Evolutionary conservation across 2,888 invertebrate species (phyloP).

Genomic region (Xanthorhoe spadicearia): DNA sequence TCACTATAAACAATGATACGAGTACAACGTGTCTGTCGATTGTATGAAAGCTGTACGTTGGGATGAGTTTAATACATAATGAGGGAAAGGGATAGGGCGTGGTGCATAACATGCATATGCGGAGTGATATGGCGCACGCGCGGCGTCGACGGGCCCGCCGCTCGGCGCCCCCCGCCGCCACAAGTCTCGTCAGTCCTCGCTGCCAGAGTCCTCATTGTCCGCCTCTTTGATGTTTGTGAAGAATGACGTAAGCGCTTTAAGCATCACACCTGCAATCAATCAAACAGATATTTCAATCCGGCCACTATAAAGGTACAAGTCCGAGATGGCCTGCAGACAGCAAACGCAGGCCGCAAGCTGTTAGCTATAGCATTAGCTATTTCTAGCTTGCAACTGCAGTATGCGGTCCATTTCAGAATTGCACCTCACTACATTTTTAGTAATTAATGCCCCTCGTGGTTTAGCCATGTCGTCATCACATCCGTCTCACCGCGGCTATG

Average conservation of each 20-base stretch:
- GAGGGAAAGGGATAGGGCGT: constrained; percentile 15
- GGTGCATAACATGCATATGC: constrained; percentile 10
- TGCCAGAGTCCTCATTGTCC: constrained; percentile 86
- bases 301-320: no score
- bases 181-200: constrained; percentile 77
- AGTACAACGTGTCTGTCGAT: constrained; percentile 53
- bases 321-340: no score
- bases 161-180: constrained; percentile 52
- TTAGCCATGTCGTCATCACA: no score
- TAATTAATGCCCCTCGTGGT: no score
- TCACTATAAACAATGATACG: constrained; percentile 52
- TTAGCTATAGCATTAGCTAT: no score
- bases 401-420: no score
- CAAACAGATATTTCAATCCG: no score
- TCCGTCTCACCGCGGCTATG: no score
- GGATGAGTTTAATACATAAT: constrained; percentile 10
- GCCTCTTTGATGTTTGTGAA: constrained; percentile 88
- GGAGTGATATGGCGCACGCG: constrained; percentile 47
- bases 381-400: no score
- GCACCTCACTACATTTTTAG: no score
- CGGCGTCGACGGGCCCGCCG: constrained; percentile 45
- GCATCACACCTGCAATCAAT: constrained; percentile 87
- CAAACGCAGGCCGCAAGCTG: no score
- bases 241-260: constrained; percentile 90
- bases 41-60: constrained; percentile 10